Base-by-base conservation (phyloP, 2,797 vertebrate genomes). In the Melanotaenia boesemani region DNA sequence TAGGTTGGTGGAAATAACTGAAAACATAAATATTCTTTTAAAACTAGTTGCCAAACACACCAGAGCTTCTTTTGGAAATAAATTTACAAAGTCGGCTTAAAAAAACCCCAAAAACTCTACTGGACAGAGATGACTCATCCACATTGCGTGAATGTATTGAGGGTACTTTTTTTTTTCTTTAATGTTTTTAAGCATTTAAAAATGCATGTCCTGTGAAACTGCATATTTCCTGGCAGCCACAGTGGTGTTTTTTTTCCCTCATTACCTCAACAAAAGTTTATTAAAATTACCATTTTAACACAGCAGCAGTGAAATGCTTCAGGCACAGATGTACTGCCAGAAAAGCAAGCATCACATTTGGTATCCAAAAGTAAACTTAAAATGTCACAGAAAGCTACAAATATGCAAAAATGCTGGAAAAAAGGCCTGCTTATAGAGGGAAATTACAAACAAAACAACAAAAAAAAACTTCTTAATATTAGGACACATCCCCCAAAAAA, bases 41-140 rank as follows among this genome's bases (percentile, higher is more conserved):
- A 80, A 78, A 55, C 15, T 20, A 10, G 64, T 61, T 65, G 37
- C 28, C 39, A 39, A 34, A 58, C 28, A 46, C 52, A 76, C 36
- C 2, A 24, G 20, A 57, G 55, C 37, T 44, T 26, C 36, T 69
- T 10, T 48, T 11, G 37, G 46, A 50, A 36, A 52, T 11, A 37
- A 28, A 22, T 20, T 44, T 7, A 32, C 10, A 63, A 50, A 74
- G 16, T 37, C 37, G 0, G 30, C 7, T 20, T 28, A 28, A n/a
- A 1, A 74, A 81, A 28, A 32, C 1, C 5, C 4, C 5, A 16
- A 56, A 57, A 62, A 13, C 20, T 55, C 56, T 34, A 24, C 13
- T 41, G 28, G n/a, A 59, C 37, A 39, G 24, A 52, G 11, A 52
- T 59, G 36, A 70, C 36, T 37, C 16, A 67, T 60, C 2, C 36